These are phyloP conservation scores for Cathartes aura DNA, from an alignment of 2,113 vertebrate species.

Conservation along the genomic window DNA sequence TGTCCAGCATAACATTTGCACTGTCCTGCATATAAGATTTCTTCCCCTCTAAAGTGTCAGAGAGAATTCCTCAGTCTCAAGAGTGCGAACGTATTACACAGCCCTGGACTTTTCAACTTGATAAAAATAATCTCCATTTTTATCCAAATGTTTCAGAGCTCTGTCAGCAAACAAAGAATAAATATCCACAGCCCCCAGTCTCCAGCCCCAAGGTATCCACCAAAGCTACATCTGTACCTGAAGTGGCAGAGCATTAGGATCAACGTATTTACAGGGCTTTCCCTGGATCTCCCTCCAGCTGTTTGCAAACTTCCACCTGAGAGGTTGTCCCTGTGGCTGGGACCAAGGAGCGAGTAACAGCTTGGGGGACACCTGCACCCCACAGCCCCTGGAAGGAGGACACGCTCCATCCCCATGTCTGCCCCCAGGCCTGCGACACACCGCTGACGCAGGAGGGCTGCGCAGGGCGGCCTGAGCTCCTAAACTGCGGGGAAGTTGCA, in stretches of 20 bases:
- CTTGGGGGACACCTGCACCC: background rate
- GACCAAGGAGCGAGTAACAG: background rate
- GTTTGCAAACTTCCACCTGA: background rate
- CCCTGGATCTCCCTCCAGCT: background rate
- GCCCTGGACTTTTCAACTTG: background rate
- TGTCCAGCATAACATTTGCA: background rate
- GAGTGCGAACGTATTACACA: background rate
- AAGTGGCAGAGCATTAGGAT: background rate
- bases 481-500: background rate
- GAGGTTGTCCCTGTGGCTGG: background rate
- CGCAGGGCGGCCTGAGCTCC: background rate
- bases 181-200: background rate
- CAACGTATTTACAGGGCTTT: fast-evolving
- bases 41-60: background rate
- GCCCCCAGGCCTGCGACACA: background rate
- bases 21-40: background rate
- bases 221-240: background rate
- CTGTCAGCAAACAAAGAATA: background rate
- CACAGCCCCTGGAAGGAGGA: background rate
- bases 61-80: background rate
- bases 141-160: background rate
- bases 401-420: fast-evolving
- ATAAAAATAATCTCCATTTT: background rate
- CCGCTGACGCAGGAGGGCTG: background rate
- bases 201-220: background rate